phyloP scores from a whole-genome alignment of 2,113 vertebrate genomes.

The Struthidea cinerea region DNA sequence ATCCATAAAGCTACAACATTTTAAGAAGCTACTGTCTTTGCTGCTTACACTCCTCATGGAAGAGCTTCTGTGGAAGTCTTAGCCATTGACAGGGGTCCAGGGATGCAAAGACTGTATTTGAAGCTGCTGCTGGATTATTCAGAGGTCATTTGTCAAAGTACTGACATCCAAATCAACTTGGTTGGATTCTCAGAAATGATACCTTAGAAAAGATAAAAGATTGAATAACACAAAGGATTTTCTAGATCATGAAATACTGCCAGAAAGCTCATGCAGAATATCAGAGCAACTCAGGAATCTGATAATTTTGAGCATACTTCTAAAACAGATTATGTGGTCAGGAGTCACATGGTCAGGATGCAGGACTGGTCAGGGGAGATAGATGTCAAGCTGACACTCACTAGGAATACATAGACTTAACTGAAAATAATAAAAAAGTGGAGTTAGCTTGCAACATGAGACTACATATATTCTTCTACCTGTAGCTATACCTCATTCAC shows the following conservation, averaged over 20 bases:
- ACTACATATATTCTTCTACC: background rate
- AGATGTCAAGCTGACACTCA: background rate
- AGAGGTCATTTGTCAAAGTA: background rate
- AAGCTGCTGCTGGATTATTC: background rate
- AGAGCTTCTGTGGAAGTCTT: background rate
- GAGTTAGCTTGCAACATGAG: background rate
- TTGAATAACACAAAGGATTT: background rate
- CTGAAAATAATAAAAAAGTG: background rate
- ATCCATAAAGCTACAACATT: background rate
- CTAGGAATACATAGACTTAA: background rate
- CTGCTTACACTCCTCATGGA: background rate
- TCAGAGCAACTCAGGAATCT: background rate
- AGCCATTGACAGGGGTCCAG: background rate
- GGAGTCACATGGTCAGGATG: background rate
- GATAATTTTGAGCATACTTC: background rate
- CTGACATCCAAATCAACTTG: constrained; percentile 19
- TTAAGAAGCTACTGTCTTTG: background rate
- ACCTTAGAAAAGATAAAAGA: background rate
- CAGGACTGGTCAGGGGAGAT: background rate
- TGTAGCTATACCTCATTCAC: background rate
- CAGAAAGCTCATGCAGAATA: background rate
- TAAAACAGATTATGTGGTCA: background rate
- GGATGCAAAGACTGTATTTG: background rate
- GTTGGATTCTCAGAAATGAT: constrained; percentile 48
- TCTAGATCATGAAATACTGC: background rate